Evolutionary conservation across 2,797 vertebrate genomes (phyloP).

Genomic region (Ammospiza maritima): DNA sequence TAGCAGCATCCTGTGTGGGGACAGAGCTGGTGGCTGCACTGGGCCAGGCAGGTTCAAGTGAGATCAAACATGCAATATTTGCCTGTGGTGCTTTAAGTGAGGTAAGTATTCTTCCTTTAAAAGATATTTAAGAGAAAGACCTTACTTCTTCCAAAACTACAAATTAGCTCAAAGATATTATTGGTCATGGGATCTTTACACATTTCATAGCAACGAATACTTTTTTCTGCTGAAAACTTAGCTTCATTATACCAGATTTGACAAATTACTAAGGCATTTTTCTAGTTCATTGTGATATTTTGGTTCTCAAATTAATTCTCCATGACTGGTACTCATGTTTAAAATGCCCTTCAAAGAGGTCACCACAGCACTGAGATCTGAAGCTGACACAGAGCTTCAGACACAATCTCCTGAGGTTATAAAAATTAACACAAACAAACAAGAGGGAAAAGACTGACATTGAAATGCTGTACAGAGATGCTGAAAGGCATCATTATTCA

Average conservation of each 20-base stretch:
- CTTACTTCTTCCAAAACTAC: not conserved
- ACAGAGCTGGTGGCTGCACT: not conserved
- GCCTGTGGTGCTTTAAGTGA: not conserved
- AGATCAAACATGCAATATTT: not conserved
- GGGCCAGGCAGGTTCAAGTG: not conserved
- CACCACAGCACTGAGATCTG: not conserved
- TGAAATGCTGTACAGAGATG: not conserved
- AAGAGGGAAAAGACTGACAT: not conserved
- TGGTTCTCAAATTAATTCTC: not conserved
- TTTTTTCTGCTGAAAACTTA: not conserved
- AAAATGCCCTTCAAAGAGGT: not conserved
- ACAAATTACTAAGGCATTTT: not conserved
- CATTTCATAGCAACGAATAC: not conserved
- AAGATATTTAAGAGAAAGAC: not conserved
- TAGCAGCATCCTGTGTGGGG: not conserved
- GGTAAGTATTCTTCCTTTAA: not conserved
- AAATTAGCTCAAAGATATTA: not conserved
- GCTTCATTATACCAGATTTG: not conserved
- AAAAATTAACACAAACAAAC: not conserved
- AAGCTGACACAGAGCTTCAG: not conserved
- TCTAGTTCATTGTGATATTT: not conserved
- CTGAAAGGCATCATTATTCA: not conserved
- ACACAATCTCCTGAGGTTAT: not conserved
- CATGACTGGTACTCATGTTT: not conserved
- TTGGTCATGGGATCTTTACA: fast-evolving